Evolutionary conservation across 35 echinoderm and acorn worm species (phyloP).

Genomic region (Eucidaris tribuloides): DNA sequence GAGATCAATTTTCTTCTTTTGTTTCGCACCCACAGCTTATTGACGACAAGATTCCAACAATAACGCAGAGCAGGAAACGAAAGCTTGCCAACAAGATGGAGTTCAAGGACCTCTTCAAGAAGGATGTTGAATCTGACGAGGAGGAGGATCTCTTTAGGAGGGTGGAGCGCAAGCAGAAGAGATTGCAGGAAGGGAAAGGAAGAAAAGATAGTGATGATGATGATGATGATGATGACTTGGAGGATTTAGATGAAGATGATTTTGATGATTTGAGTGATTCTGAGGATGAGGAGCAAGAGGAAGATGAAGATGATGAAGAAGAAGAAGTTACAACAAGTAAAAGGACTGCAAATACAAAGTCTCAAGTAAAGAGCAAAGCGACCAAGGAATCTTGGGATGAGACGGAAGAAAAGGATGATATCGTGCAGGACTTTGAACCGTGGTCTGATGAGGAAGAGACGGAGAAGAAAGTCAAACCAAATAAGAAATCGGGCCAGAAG

Average conservation of each 20-base stretch:
- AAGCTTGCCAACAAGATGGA: conserved; percentile 66
- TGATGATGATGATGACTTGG: conserved; percentile 14
- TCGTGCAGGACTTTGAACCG: conserved; percentile 76
- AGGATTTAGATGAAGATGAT: conserved; percentile 19
- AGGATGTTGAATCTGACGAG: conserved; percentile 79
- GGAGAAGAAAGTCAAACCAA: no score
- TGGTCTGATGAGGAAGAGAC: conserved; percentile 73
- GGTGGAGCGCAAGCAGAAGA: conserved; percentile 51
- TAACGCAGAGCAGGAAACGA: conserved; percentile 47
- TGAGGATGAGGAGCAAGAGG: conserved; percentile 19
- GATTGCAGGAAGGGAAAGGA: conserved; percentile 15
- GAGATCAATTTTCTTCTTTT: background rate
- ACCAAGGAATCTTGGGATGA: no score
- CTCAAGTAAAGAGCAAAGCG: conserved; percentile 27
- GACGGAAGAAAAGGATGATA: conserved; percentile 61
- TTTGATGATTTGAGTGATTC: conserved; percentile 38
- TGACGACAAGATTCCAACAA: conserved; percentile 51
- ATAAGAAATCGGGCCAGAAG: conserved; percentile 34
- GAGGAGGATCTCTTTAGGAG: conserved; percentile 73
- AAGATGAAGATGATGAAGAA: conserved; percentile 31
- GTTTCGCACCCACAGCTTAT: conserved; percentile 21
- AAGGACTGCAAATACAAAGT: no score
- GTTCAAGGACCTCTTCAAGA: conserved; percentile 70
- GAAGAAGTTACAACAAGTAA: conserved; percentile 3
- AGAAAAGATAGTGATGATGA: conserved; percentile 18